Evolutionary conservation across 92 coral and sea anemone genomes (phyloP).

Genomic region (Isaurus tuberculatus): DNA sequence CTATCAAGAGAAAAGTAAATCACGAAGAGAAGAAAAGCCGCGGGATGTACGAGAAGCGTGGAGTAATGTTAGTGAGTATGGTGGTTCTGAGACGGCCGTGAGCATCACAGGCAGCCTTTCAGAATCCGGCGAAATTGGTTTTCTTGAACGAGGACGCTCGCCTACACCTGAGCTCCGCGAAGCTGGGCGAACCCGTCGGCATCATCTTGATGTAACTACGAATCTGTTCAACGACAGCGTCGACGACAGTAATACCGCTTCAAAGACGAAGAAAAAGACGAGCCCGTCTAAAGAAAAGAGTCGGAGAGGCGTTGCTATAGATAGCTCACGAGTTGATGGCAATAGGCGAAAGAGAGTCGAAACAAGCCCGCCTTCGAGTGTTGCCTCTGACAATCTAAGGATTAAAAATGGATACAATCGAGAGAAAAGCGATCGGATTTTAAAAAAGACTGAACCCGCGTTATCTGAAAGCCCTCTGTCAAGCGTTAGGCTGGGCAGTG

Average conservation of each 20-base stretch:
- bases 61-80: conserved; percentile 61
- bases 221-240: conserved; percentile 76
- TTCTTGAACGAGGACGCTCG: conserved; percentile 94
- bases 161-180: conserved; percentile 97
- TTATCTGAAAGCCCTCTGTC: conserved; percentile 44
- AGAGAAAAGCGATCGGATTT: conserved; percentile 36
- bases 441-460: not conserved
- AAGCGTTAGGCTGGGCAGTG: conserved; percentile 34
- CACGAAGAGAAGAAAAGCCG: conserved; percentile 38
- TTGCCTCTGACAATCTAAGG: conserved; percentile 52
- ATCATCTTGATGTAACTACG: conserved; percentile 94
- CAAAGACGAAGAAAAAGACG: conserved; percentile 52
- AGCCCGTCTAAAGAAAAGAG: not conserved
- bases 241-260: conserved; percentile 62
- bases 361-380: conserved; percentile 61
- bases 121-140: conserved; percentile 60
- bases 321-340: not conserved
- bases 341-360: conserved; percentile 15
- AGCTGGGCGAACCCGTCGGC: conserved; percentile 83
- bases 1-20: not conserved
- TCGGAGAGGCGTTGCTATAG: conserved; percentile 23
- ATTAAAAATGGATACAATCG: conserved; percentile 50
- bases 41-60: conserved; percentile 82
- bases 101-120: conserved; percentile 52
- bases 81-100: conserved; percentile 55